Conservation (phyloP, 1,140 invertebrate genomes). For the Sarcophaga bullata region DNA sequence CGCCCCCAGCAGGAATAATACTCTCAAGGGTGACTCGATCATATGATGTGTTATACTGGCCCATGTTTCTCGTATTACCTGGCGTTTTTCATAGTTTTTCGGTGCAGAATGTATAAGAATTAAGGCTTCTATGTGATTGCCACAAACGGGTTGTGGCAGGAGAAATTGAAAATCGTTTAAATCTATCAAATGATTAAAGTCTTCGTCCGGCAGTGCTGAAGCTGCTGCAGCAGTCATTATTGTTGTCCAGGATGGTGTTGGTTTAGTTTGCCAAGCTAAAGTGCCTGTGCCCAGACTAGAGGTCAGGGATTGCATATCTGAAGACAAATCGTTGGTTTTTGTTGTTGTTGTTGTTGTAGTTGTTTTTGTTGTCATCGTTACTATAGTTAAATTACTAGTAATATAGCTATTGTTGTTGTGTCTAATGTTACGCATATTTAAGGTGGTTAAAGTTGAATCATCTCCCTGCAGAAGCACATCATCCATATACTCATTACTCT, state of each 20-base stretch:
- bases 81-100: constrained; percentile 71
- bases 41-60: constrained; percentile 62
- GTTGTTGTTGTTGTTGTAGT: not conserved
- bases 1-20: constrained; percentile 78
- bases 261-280: constrained; percentile 33
- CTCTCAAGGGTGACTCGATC: constrained; percentile 61
- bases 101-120: constrained; percentile 78
- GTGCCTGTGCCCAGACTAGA: constrained; percentile 36
- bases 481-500: not conserved
- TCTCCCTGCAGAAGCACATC: not conserved
- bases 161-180: constrained; percentile 70
- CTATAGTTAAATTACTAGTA: not conserved
- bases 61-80: constrained; percentile 77
- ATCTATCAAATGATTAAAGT: constrained; percentile 69
- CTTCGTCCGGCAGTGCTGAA: constrained; percentile 49
- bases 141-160: constrained; percentile 69
- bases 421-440: not conserved
- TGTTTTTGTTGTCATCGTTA: not conserved
- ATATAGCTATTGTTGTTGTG: not conserved
- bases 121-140: constrained; percentile 66
- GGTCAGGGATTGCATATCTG: constrained; percentile 27
- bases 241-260: constrained; percentile 44
- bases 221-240: constrained; percentile 44
- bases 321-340: constrained; percentile 2
- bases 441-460: constrained; percentile 10